Percentiles rank a stretch among this genome's conserved stretches.
Evolutionary conservation across 2,888 invertebrate species (phyloP).

Genomic region (Drosophila lutescens): DNA sequence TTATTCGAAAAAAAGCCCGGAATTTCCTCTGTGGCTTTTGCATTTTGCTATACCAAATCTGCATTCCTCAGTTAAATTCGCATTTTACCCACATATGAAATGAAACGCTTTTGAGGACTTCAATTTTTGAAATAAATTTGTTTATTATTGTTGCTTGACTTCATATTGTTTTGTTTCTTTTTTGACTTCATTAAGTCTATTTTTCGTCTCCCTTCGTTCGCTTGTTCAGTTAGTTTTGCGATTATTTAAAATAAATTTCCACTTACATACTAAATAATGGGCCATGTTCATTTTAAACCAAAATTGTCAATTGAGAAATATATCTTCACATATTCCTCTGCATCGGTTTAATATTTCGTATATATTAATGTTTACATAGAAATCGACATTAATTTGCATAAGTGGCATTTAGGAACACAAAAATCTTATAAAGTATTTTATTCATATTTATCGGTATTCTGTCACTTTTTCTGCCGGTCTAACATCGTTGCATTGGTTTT

Average conservation of each 20-base stretch:
- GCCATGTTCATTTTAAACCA: conserved; percentile 60
- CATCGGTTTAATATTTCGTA: conserved; percentile 17
- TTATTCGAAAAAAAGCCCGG: neutral
- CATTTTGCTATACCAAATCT: too few species aligned
- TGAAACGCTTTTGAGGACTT: conserved; percentile 8
- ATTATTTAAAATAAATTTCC: conserved; percentile 58
- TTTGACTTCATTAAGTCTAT: conserved; percentile 23
- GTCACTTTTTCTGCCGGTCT: conserved; percentile 12
- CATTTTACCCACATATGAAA: neutral
- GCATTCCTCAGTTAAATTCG: neutral
- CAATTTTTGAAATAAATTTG: conserved; percentile 70
- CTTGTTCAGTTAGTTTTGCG: conserved; percentile 51
- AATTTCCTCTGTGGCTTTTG: too few species aligned
- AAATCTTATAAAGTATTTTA: conserved; percentile 48
- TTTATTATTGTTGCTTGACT: conserved; percentile 73
- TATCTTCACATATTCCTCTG: conserved; percentile 38
- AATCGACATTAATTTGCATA: conserved; percentile 59
- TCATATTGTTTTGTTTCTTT: conserved; percentile 33
- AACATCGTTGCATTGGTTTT: conserved; percentile 27
- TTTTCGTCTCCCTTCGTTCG: conserved; percentile 5
- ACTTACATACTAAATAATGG: conserved; percentile 77
- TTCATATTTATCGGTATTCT: conserved; percentile 23
- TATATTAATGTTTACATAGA: conserved; percentile 35
- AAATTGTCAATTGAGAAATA: conserved; percentile 29
- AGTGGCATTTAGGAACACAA: conserved; percentile 69